Percentiles rank a stretch among this genome's conserved stretches.
Conservation (phyloP, 2,888 invertebrate genomes). For the Penaeus monodon region DNA sequence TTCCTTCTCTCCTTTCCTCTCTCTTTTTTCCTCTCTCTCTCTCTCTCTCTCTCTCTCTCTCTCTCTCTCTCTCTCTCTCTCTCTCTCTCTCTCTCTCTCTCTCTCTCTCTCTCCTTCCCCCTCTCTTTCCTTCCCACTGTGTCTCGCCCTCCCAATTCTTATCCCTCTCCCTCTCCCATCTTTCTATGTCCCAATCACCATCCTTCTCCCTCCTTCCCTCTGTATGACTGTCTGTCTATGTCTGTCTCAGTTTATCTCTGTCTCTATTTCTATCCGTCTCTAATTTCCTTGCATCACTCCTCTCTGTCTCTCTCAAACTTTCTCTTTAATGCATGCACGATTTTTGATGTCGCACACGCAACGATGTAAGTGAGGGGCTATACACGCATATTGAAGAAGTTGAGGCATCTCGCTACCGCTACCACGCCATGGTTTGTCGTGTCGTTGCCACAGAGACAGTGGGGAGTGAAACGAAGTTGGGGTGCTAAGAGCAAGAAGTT, state of each 20-base stretch:
- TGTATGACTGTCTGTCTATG: neutral
- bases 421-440: no score
- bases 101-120: constrained; percentile 18
- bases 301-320: constrained; percentile 15
- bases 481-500: no score
- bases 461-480: no score
- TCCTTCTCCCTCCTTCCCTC: no score
- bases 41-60: constrained; percentile 19
- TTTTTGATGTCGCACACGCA: neutral
- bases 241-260: neutral
- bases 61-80: neutral
- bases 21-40: neutral
- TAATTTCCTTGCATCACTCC: neutral
- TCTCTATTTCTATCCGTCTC: constrained; percentile 4
- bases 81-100: neutral
- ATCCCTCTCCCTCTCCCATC: neutral
- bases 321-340: neutral
- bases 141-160: neutral
- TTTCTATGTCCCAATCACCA: neutral
- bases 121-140: neutral
- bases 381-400: neutral
- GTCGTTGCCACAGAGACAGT: no score
- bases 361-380: neutral
- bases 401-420: no score
- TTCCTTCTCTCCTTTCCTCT: neutral